Percentiles rank a stretch among this genome's conserved stretches.
phyloP scores from a whole-genome alignment of 2,113 vertebrate species.

The Numida meleagris region DNA sequence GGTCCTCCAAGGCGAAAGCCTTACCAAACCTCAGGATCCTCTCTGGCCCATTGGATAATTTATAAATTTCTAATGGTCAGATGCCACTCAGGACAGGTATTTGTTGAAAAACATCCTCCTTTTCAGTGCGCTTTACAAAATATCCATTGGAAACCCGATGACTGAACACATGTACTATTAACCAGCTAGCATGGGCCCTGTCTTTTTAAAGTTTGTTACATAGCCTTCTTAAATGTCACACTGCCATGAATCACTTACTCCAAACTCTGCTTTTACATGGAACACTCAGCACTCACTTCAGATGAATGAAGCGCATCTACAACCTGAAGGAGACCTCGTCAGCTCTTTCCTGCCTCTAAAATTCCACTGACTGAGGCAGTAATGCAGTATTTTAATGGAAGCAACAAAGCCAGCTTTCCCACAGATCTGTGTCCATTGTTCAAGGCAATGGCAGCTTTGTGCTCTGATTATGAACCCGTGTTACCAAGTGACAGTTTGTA shows the following conservation, averaged over 20 bases:
- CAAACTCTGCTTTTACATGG: accelerated
- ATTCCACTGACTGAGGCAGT: not conserved
- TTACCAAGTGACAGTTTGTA: not conserved
- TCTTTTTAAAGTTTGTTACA: not conserved
- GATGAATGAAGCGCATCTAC: not conserved
- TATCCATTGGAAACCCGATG: accelerated
- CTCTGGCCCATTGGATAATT: accelerated
- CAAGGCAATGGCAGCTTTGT: not conserved
- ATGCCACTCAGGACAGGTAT: not conserved
- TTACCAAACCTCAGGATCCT: not conserved
- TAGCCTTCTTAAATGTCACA: not conserved
- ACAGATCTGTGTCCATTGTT: not conserved
- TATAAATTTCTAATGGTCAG: accelerated
- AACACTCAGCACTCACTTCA: not conserved
- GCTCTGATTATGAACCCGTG: not conserved
- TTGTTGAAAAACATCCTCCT: not conserved
- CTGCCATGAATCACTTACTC: not conserved
- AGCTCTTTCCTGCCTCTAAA: not conserved
- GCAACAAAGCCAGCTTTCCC: not conserved
- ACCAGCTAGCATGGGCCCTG: not conserved
- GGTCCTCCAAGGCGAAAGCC: not conserved
- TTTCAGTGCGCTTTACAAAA: not conserved
- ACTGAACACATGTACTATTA: not conserved
- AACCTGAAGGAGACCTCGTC: not conserved
- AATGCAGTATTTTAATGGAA: not conserved